A percentile compares a stretch with the other conserved stretches of the same genome.
phyloP scores from a whole-genome alignment of 2,888 invertebrate species.

The Cantharis rustica region DNA sequence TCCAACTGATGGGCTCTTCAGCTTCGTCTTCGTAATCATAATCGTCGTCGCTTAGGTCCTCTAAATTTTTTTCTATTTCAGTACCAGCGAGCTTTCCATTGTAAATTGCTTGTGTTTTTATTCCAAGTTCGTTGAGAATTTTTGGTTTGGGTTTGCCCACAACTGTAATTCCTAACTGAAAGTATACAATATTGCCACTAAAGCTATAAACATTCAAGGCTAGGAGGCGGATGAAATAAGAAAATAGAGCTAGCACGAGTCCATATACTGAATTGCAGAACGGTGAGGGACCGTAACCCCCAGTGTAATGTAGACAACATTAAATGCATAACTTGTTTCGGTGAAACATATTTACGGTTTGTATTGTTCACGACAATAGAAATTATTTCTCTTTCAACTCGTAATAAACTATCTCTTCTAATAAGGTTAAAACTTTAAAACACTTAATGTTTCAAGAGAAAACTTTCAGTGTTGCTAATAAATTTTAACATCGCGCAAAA shows the following conservation, averaged over 20 bases:
- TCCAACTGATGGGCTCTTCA: conserved; percentile 60
- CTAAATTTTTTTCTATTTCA: conserved; percentile 40
- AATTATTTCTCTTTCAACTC: conserved; percentile 2
- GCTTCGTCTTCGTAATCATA: conserved; percentile 54
- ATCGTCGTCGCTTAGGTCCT: conserved; percentile 45
- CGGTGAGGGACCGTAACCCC: conserved; percentile 22
- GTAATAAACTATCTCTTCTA: conserved; percentile 7
- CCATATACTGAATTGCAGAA: conserved; percentile 18
- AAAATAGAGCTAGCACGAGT: conserved; percentile 16
- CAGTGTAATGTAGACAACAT: conserved; percentile 27
- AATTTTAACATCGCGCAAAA: not conserved
- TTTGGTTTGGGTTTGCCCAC: conserved; percentile 52
- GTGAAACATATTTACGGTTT: conserved; percentile 26
- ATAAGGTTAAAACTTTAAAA: conserved; percentile 2
- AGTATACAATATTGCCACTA: conserved; percentile 34
- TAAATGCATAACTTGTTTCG: conserved; percentile 32
- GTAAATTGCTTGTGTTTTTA: conserved; percentile 50
- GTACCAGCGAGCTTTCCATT: conserved; percentile 34
- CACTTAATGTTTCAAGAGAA: not conserved
- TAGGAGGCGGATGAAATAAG: conserved; percentile 21
- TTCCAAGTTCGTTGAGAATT: conserved; percentile 51
- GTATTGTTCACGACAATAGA: conserved; percentile 15
- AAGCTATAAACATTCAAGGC: conserved; percentile 31
- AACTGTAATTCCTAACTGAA: conserved; percentile 55
- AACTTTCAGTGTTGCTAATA: conserved; percentile 4